These are phyloP conservation scores for Pionites leucogaster DNA, from an alignment of 2,113 vertebrate genomes.

Conservation along the genomic window DNA sequence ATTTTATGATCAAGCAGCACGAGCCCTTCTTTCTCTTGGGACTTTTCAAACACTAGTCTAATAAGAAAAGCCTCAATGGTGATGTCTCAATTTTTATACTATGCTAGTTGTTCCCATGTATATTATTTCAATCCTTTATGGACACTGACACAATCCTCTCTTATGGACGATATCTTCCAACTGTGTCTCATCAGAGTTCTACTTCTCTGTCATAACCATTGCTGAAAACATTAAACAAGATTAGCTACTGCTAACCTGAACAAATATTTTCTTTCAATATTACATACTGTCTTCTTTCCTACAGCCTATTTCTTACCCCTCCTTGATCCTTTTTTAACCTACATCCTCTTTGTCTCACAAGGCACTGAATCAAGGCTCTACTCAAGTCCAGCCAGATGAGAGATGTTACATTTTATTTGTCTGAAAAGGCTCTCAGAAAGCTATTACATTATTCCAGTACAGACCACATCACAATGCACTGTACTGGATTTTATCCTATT, in stretches of 20 bases:
- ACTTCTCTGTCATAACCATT: not conserved
- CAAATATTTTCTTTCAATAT: not conserved
- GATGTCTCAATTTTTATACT: not conserved
- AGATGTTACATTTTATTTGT: not conserved
- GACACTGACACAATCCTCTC: not conserved
- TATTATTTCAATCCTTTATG: not conserved
- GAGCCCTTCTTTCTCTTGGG: not conserved
- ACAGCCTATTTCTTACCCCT: not conserved
- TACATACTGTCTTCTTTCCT: not conserved
- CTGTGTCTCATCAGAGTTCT: not conserved
- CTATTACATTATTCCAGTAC: not conserved
- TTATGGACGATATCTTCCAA: not conserved
- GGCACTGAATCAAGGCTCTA: not conserved
- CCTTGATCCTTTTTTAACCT: not conserved
- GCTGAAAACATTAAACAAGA: not conserved
- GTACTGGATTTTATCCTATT: not conserved
- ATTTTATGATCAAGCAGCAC: not conserved
- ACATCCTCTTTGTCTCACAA: not conserved
- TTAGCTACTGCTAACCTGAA: not conserved
- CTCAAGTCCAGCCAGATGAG: not conserved
- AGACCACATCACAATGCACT: not conserved
- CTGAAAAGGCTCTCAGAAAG: not conserved
- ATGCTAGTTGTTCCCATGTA: not conserved
- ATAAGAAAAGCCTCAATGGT: not conserved
- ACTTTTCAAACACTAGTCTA: not conserved